Evolutionary conservation across 2,888 invertebrate genomes (phyloP).

Genomic region (Argyra leucocephala): DNA sequence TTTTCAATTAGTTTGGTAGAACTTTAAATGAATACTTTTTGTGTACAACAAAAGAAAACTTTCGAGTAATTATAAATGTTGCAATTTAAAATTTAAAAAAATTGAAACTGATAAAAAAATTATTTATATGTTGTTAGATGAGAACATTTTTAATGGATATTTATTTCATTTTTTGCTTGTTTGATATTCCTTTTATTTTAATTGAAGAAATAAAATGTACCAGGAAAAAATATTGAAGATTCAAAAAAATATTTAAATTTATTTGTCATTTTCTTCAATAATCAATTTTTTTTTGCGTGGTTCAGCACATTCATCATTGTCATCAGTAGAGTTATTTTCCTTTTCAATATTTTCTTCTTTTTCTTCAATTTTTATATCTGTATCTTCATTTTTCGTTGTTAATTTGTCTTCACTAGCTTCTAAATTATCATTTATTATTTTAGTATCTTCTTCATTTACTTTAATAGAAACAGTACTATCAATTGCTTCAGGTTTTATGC

Average conservation of each 20-base stretch:
- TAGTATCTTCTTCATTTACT: constrained; percentile 9
- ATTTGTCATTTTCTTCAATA: not conserved
- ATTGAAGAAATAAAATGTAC: not conserved
- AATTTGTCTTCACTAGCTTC: not conserved
- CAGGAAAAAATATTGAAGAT: not conserved
- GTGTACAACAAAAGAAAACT: no score
- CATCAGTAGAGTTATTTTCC: not conserved
- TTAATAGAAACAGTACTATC: not conserved
- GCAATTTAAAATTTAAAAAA: no score
- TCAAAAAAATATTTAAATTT: not conserved
- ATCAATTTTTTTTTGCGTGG: constrained; percentile 1
- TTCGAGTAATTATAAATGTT: no score
- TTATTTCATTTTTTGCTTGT: no score
- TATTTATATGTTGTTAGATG: no score
- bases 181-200: not conserved
- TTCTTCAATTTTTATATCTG: constrained; percentile 34
- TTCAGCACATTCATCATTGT: not conserved
- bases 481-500: constrained; percentile 29
- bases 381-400: constrained; percentile 21
- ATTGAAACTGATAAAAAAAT: no score
- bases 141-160: no score
- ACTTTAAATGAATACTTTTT: no score
- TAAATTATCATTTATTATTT: constrained; percentile 23
- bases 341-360: constrained; percentile 27
- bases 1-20: no score